Evolutionary conservation across 2,888 invertebrate genomes (phyloP), one percentile per base, ranked within the genome.

Genomic region (Temnothorax rugatulus): DNA sequence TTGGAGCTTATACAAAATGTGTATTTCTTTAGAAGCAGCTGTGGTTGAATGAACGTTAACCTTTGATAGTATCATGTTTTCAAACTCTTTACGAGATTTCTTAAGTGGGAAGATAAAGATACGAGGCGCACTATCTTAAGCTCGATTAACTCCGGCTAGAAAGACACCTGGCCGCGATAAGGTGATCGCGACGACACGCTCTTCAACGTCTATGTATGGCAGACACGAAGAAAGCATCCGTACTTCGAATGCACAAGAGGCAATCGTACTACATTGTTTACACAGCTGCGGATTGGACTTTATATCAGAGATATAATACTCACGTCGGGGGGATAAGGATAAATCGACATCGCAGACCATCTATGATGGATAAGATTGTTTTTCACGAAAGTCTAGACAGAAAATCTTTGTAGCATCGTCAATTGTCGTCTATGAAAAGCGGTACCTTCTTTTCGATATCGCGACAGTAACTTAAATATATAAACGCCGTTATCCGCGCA

Each of bases 91-190:
- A 34, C 11, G 18, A 18, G 41, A 66, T 61, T 73, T 73, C 21
- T 57, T 18, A 25, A 79, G 38, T 13, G 15, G 18, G 21, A 21
- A 79, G 74, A 73, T 79, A 79, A 71, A n/a, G n/a, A 34, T 41
- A 47, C 15, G 11, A 44, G 4, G 5, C 4, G 69, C 21, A 71
- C 21, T 73, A 68, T 68, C 38, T 73, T 54, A 74, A 81, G 13
- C 21, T 50, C 25, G 47, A 59, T 73, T 47, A 47, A 74, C 13
- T 69, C 13, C 29, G n/a, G 3, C 0, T 71, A 64, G 44, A 77
- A 77, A 8, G 18, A 34, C 74, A 79, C 21, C 34, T 79, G 71
- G 29, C 15, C 21, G 76, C 29, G 79, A 81, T 81, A 81, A 84
- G 21, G 13, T 44, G 50, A 7, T 41, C 4, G 21, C 50, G 68